Base-by-base conservation (phyloP, 2,888 invertebrate genomes). In the Thyatira batis region DNA sequence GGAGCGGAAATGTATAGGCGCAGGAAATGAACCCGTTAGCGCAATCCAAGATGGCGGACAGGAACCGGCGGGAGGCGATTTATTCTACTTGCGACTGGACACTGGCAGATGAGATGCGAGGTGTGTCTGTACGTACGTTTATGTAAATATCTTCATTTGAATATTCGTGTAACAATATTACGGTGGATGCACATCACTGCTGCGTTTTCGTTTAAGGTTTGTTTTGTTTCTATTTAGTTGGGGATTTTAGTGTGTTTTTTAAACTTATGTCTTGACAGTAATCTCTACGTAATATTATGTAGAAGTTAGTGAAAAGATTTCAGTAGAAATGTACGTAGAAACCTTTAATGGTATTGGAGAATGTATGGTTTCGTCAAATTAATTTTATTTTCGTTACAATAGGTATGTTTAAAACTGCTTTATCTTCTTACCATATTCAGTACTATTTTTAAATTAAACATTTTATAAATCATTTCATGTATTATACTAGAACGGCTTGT, bases 11-110 rank as follows among this genome's bases (percentile, higher is more conserved):
- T 85, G 87, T 87, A 89, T 89, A 89, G 91, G 90, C 89, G 78
- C 87, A 88, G 90, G 91, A 91, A 91, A 91, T 91, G 90, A 91
- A 90, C 87, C 87, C 85, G 90, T 88, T 89, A 89, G 86, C 82
- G 80, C 86, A 84, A 84, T 86, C 78, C 89, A 90, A 90, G 89
- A 89, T 89, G 89, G 89, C 89, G 62, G 79, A 63, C 65, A 71
- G 84, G 84, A 84, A 78, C 71, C 69, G 73, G 73, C 72, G 64
- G 70, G 70, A 48, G 27, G 71, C 81, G 85, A 85, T 87, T 87
- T 86, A 86, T 85, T 84, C 82, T 73, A 59, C 61, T 60, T 69
- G 65, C 73, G 78, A 74, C 80, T 74, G 80, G 84, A 82, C 85
- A 48, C 39, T 39, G 39, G 48, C 48, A 48, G 48, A 48, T 48